Base-by-base conservation (phyloP, 2,888 invertebrate genomes). In the Melanophora roralis region DNA sequence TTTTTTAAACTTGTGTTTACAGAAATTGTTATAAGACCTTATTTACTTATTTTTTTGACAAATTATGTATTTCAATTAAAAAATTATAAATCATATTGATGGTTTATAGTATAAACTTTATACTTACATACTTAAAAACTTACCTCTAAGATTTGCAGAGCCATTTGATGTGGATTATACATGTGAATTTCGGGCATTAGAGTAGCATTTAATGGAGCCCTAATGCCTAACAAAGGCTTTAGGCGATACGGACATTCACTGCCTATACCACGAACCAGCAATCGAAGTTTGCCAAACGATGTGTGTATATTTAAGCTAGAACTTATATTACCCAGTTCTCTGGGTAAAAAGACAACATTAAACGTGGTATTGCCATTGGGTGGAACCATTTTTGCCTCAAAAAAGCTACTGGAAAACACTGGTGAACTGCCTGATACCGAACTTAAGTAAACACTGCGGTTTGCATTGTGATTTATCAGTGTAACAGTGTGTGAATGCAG, bases 331-430 rank as follows among this genome's bases (percentile, higher is more conserved):
- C 98, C 98, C 91, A 96, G 95, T 90, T 95, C 95, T 86, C 98
- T 93, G 38, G 98, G 98, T 85, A 99, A 92, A 92, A 97, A 98
- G 83, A 98, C 97, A 86, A 99, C 97, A 91, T 95, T 97, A 91
- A 99, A 98, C 82, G 97, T 94, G 82, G 98, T 98, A 90, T 98
- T 98, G 82, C 95, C 96, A 85, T 94, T 93, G 77, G 98, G 97
- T 86, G 95, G 94, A 89, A 98, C 93, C 89, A 98, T 97, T 93
- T 97, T 97, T 87, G 97, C 94, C 88, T 97, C 95, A 90, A 98
- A 98, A 92, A 98, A 98, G 83, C 98, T 98, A 87, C 98, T 97
- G 91, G 98, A 97, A 92, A 98, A 98, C 91, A 97, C 96, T 38
- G 96, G 94, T 85, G 97, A 97, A 90, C 94, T 96, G 86, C 98